phyloP scores from a whole-genome alignment of 2,888 invertebrate genomes.

The Agonopterix heracliana region DNA sequence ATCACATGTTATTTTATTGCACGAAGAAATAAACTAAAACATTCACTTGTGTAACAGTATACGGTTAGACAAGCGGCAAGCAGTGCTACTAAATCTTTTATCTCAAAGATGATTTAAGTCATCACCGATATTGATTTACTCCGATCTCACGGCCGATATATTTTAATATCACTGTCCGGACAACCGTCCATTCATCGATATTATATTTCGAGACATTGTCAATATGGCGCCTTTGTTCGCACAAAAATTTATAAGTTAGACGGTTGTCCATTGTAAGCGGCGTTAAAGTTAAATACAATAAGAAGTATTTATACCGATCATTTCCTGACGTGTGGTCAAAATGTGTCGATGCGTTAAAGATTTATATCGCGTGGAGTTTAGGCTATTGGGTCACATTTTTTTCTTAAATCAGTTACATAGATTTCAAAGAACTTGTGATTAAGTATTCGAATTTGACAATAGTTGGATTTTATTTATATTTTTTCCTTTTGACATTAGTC shows the following conservation, averaged over 20 bases:
- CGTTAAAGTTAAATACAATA: constrained; percentile 50
- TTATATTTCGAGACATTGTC: constrained; percentile 63
- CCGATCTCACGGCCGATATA: constrained; percentile 55
- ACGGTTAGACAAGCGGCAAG: too few relatives aligned
- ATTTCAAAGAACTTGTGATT: too few relatives aligned
- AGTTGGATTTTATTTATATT: too few relatives aligned
- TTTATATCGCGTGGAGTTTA: constrained; percentile 32
- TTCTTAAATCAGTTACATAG: too few relatives aligned
- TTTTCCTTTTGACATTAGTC: too few relatives aligned
- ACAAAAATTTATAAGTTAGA: constrained; percentile 72
- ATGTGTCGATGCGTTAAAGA: constrained; percentile 70
- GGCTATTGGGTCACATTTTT: neutral
- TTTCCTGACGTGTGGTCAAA: constrained; percentile 70
- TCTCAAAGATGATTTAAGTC: constrained; percentile 16
- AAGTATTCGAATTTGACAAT: too few relatives aligned
- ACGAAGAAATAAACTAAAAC: too few relatives aligned
- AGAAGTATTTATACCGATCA: constrained; percentile 62
- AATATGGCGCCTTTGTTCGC: constrained; percentile 72
- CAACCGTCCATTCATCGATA: constrained; percentile 53
- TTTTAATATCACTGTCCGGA: constrained; percentile 57
- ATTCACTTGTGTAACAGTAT: too few relatives aligned
- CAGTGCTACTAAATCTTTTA: neutral
- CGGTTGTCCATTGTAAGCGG: constrained; percentile 54
- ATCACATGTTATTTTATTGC: too few relatives aligned
- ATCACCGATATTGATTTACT: constrained; percentile 65